Percentiles rank a stretch among this genome's conserved stretches.
Conservation (phyloP, 1,140 invertebrate genomes). For the Onthophagus taurus region DNA sequence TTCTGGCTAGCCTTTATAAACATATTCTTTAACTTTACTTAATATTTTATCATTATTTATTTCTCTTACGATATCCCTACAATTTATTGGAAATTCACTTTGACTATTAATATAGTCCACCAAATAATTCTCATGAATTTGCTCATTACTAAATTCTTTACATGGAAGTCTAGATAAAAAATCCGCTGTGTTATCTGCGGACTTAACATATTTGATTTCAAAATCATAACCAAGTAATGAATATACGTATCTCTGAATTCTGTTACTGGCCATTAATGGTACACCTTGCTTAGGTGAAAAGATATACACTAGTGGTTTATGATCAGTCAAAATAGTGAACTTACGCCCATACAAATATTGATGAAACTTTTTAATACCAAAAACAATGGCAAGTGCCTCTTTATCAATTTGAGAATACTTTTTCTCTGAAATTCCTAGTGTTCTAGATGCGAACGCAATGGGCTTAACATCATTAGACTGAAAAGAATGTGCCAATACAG, state of each 20-base stretch:
- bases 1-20: slow-evolving; percentile 7
- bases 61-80: no score
- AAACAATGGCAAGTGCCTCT: slow-evolving; percentile 37
- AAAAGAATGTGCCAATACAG: neutral
- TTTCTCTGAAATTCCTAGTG: neutral
- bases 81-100: no score
- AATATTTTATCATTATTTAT: neutral
- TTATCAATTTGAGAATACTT: slow-evolving; percentile 7
- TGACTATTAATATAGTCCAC: no score
- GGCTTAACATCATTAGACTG: no score
- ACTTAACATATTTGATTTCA: slow-evolving; percentile 7
- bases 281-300: slow-evolving; percentile 15
- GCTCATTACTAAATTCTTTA: neutral
- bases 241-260: slow-evolving; percentile 9
- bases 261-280: slow-evolving; percentile 12
- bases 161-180: neutral
- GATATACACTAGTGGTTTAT: slow-evolving; percentile 14
- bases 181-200: neutral
- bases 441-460: no score
- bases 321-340: slow-evolving; percentile 35
- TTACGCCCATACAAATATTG: slow-evolving; percentile 36
- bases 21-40: neutral
- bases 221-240: slow-evolving; percentile 1
- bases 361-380: slow-evolving; percentile 37
- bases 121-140: no score